These are phyloP conservation scores for Telmatochromis sp. DNA, from an alignment of 2,113 vertebrate species.

Conservation along the genomic window DNA sequence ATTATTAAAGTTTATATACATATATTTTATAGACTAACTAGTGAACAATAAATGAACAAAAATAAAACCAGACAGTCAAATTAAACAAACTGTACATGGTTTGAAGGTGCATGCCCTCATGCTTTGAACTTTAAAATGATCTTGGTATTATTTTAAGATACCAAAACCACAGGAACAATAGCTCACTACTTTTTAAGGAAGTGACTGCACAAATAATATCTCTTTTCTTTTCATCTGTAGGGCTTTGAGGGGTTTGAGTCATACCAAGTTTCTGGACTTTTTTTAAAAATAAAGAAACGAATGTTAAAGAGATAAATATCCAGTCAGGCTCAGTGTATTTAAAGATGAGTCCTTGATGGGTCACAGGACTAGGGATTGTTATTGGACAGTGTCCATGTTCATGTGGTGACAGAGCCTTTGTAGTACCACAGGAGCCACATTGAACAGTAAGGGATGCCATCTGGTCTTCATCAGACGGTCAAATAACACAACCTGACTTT, in stretches of 20 bases:
- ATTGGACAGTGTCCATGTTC: slow-evolving; percentile 24
- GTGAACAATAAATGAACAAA: neutral
- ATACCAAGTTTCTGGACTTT: neutral
- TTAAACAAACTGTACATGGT: neutral
- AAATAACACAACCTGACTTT: neutral
- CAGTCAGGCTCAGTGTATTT: neutral
- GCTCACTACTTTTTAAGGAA: neutral
- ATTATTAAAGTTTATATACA: neutral
- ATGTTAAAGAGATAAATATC: neutral
- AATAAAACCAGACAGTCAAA: neutral
- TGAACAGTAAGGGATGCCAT: slow-evolving; percentile 37
- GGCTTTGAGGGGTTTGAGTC: neutral
- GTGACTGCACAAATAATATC: neutral
- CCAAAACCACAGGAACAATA: neutral
- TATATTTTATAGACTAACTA: neutral
- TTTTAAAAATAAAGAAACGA: neutral
- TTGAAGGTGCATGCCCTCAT: neutral
- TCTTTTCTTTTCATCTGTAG: neutral
- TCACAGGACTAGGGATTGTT: slow-evolving; percentile 1
- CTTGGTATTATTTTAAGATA: neutral
- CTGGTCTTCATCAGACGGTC: slow-evolving; percentile 39
- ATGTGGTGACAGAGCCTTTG: slow-evolving; percentile 15
- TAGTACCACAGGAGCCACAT: slow-evolving; percentile 22
- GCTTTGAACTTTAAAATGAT: neutral
- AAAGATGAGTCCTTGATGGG: neutral